Base-by-base conservation (phyloP, 1,140 invertebrate genomes). In the Aradophagus sp. region DNA sequence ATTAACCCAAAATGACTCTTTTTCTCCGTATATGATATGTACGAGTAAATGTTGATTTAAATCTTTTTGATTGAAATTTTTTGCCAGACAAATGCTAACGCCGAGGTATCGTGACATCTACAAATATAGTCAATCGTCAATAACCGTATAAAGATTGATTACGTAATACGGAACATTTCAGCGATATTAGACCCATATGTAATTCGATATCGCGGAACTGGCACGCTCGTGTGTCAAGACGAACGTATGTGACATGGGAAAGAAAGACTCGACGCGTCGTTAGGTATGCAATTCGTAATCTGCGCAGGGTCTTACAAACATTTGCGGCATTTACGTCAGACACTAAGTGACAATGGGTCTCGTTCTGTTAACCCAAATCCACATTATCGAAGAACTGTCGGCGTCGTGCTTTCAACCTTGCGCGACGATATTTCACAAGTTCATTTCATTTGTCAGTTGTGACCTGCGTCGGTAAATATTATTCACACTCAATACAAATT, bases 311-410 rank as follows among this genome's bases (percentile, higher is more conserved):
- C 59, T 32, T 29, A 48, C 20, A n/a, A 66, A 34, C 47, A 47
- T 71, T 71, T 59, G 36, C 39, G 41, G 53, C 41, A 47, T 72
- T 66, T 65, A 55, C 53, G 23, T 58, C 55, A 39, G 52, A 59
- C 44, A 14, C 38, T 42, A 20, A 20, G 44, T 53, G 59, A 68
- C 58, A 68, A 68, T 67, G 63, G 42, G 11, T 29, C 47, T 59
- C 41, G 79, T 80, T 71, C 80, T 44, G 59, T 31, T 81, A 75
- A 81, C 80, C 77, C 61, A 80, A 81, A 80, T 81, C 76, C 61
- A 55, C 66, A 39, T 53, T 61, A 62, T 50, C 36, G 20, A 74
- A 62, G 50, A 73, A 11, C 48, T 58, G 55, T 62, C 17, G 45
- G 41, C 52, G 15, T 42, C 62, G 41, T 48, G 61, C 11, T 11